Evolutionary conservation across 2,113 vertebrate genomes (phyloP).

Genomic region (Lepidothrix coronata): DNA sequence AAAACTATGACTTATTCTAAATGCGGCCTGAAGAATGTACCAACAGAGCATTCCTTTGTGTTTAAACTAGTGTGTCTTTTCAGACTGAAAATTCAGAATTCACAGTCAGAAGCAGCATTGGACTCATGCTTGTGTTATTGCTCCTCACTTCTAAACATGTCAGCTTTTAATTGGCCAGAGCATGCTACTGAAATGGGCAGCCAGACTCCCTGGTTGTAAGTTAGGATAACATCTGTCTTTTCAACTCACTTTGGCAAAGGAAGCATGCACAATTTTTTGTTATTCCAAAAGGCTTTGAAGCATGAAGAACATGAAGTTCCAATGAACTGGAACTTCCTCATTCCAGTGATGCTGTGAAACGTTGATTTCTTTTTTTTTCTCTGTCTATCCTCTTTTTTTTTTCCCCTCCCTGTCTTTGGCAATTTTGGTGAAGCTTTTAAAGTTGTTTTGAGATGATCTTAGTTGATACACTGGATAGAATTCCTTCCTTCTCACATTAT

Average conservation of each 20-base stretch:
- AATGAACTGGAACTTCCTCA: slow-evolving; percentile 15
- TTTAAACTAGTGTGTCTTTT: not conserved
- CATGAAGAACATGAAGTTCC: slow-evolving; percentile 45
- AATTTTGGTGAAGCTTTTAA: not conserved
- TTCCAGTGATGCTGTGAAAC: slow-evolving; percentile 3
- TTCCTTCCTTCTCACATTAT: not conserved
- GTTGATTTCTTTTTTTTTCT: not conserved
- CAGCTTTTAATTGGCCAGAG: not conserved
- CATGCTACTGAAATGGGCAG: not conserved
- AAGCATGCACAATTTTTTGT: slow-evolving; percentile 26
- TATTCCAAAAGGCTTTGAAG: slow-evolving; percentile 55
- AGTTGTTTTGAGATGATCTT: not conserved
- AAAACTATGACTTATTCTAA: not conserved
- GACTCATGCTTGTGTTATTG: not conserved
- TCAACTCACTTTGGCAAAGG: slow-evolving; percentile 11
- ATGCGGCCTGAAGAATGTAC: not conserved
- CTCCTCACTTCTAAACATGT: not conserved
- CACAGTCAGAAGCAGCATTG: not conserved
- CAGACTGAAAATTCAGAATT: not conserved
- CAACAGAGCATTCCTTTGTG: not conserved
- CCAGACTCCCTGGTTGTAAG: not conserved
- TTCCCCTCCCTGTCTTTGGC: not conserved
- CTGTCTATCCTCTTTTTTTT: not conserved
- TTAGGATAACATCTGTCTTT: slow-evolving; percentile 61
- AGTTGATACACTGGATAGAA: not conserved